Conservation (phyloP, 1,140 invertebrate genomes). For the Ooceraea biroi region DNA sequence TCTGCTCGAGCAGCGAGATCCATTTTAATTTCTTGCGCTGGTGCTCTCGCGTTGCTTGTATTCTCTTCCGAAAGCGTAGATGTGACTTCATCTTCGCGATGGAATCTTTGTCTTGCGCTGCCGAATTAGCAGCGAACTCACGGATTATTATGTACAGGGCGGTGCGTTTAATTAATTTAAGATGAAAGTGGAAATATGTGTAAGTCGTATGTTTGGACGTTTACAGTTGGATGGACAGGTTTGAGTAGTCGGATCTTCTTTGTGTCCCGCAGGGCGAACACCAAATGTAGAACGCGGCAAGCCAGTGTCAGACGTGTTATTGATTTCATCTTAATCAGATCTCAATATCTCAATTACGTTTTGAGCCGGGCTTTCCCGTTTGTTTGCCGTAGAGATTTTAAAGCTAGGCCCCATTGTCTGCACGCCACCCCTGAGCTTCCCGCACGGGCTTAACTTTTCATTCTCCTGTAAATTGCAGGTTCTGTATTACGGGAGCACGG, state of each 20-base stretch:
- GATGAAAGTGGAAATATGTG: too few species aligned
- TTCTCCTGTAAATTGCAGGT: conserved; percentile 85
- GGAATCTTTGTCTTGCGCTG: too few species aligned
- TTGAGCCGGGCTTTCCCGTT: conserved; percentile 80
- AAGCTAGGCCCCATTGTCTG: conserved; percentile 83
- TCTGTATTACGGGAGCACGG: conserved; percentile 81
- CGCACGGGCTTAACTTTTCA: conserved; percentile 84
- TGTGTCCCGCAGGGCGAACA: conserved; percentile 18
- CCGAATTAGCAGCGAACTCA: too few species aligned
- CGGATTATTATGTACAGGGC: too few species aligned
- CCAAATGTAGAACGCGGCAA: conserved; percentile 69
- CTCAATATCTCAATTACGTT: conserved; percentile 86
- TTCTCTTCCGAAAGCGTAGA: neutral
- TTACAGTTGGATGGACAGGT: neutral
- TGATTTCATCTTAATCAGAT: conserved; percentile 86
- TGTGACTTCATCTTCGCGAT: neutral
- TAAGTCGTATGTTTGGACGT: neutral
- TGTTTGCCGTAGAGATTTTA: conserved; percentile 85
- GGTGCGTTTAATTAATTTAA: too few species aligned
- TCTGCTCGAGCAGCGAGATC: neutral
- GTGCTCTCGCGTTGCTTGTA: neutral
- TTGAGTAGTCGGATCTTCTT: conserved; percentile 7
- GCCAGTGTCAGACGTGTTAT: conserved; percentile 77
- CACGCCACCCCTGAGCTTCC: conserved; percentile 80
- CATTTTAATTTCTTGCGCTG: neutral